Conservation (phyloP, 1,140 invertebrate genomes). For the Neodiprion pinetum region DNA sequence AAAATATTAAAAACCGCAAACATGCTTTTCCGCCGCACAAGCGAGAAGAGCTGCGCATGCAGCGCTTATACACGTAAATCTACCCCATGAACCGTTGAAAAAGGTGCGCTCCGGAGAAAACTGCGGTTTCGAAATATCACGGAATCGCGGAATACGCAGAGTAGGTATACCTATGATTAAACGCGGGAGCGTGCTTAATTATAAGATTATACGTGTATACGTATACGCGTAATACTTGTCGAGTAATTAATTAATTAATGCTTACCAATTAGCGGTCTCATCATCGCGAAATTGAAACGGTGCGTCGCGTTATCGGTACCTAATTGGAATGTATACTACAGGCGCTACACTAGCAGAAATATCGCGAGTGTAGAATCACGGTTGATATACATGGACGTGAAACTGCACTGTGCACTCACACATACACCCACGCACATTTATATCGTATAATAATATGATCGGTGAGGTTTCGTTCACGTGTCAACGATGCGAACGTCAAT, state of each 20-base stretch:
- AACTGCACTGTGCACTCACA: too few relatives aligned
- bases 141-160: not conserved
- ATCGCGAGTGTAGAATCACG: not conserved
- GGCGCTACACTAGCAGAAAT: not conserved
- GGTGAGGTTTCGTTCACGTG: too few relatives aligned
- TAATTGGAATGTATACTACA: conserved; percentile 29
- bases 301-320: conserved; percentile 35
- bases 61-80: not conserved
- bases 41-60: too few relatives aligned
- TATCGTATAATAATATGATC: too few relatives aligned
- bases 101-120: not conserved
- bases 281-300: conserved; percentile 9
- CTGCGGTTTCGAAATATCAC: not conserved
- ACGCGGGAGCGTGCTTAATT: conserved; percentile 35
- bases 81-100: not conserved
- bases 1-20: conserved; percentile 4
- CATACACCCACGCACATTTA: too few relatives aligned
- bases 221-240: conserved; percentile 34
- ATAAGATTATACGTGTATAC: conserved; percentile 30
- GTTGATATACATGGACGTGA: too few relatives aligned
- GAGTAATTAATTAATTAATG: conserved; percentile 49
- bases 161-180: not conserved
- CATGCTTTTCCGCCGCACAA: not conserved
- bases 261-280: conserved; percentile 43
- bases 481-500: too few relatives aligned